Conservation (phyloP, 2,797 vertebrate species). For the Phyllotis vaccarum region DNA sequence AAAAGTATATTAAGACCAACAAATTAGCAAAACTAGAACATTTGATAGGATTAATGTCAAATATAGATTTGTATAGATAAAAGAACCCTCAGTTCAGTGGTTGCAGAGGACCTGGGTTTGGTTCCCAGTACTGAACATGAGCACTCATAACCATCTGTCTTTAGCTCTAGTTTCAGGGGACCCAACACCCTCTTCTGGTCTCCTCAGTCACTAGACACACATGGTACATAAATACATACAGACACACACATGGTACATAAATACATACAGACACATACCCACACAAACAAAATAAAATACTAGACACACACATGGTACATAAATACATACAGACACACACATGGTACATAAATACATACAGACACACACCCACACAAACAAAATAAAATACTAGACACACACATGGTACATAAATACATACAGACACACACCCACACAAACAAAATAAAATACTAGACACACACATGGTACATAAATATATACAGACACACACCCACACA, state of each 20-base stretch:
- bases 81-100: neutral
- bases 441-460: neutral
- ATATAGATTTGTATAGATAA: neutral
- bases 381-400: neutral
- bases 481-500: neutral
- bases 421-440: neutral
- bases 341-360: no score
- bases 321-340: neutral
- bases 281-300: neutral
- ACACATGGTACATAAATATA: neutral
- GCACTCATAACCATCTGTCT: neutral
- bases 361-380: neutral
- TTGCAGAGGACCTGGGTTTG: neutral
- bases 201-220: neutral
- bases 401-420: no score
- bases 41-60: slow-evolving; percentile 6
- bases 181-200: neutral
- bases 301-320: neutral
- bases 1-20: slow-evolving; percentile 37
- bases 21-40: slow-evolving; percentile 55
- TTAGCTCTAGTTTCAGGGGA: neutral
- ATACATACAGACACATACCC: no score
- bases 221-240: no score
- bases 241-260: neutral
- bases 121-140: neutral